phyloP scores from a whole-genome alignment of 2,797 vertebrate species.

The Clamator glandarius region DNA sequence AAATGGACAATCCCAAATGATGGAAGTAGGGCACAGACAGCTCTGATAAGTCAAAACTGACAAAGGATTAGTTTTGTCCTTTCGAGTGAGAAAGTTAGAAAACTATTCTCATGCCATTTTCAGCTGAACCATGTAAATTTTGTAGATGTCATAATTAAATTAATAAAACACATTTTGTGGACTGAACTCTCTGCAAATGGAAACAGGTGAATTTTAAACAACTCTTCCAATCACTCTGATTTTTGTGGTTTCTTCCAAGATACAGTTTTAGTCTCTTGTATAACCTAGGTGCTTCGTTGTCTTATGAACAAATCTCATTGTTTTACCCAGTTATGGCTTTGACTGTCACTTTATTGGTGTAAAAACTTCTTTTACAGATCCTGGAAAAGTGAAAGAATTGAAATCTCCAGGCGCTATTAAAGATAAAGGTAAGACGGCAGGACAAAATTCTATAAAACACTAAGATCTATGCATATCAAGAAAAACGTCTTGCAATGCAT shows the following conservation, averaged over 20 bases:
- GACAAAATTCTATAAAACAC: background rate
- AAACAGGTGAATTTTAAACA: background rate
- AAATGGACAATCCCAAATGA: background rate
- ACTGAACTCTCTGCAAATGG: background rate
- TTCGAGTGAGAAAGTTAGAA: background rate
- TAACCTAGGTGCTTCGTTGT: background rate
- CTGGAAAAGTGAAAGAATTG: constrained; percentile 45
- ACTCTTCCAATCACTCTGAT: background rate
- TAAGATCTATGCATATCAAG: background rate
- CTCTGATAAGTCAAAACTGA: background rate
- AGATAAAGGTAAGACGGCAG: constrained; percentile 30
- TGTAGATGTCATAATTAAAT: background rate
- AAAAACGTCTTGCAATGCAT: background rate
- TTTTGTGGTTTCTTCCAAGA: background rate
- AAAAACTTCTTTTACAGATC: constrained; percentile 14
- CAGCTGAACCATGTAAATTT: background rate
- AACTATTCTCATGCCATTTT: background rate
- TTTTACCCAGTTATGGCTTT: background rate
- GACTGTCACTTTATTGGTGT: background rate
- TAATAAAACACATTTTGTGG: background rate
- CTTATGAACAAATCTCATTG: background rate
- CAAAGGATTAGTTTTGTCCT: background rate
- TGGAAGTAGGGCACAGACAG: background rate
- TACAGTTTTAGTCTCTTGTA: background rate
- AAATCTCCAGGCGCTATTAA: constrained; percentile 10